Evolutionary conservation across 2,113 vertebrate genomes (phyloP), one percentile per base, ranked within the genome.

Genomic region (Hippoglossus stenolepis): DNA sequence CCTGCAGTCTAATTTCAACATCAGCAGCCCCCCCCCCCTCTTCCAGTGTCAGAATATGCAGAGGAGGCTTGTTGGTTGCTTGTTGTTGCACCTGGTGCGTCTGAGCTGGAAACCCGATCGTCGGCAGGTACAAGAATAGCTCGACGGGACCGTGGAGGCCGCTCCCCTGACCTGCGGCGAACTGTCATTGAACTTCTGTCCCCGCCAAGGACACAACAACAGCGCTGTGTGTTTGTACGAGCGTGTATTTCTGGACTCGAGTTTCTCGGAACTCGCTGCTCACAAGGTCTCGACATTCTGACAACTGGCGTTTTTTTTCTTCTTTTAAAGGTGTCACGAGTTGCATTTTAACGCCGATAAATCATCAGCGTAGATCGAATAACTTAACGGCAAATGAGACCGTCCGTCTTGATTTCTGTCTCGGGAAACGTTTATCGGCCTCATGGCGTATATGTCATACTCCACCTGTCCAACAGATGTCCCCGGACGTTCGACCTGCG

Each of bases 51-150:
- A 26, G 70, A 47, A 62, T 59, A 53, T 69, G 56, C 65, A 82
- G 75, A 47, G 13, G 57, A 73, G 70, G 47, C 49, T 14, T 3
- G 62, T 5, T 3, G 61, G 24, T 35, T 49, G 62, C 64, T 64
- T 64, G 62, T 45, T 43, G n/a, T 45, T 64, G 85, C 78, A 89
- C 87, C 89, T 87, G 86, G 83, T 79, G 82, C 51, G 75, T 73
- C 70, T 49, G 68, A 66, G 66, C 71, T 75, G 79, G 91, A 93
- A 93, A 93, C 87, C 75, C 65, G 92, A 93, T 92, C 84, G 2
- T 75, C 43, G 51, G 73, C 90, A 93, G 90, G 90, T 92, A 92
- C 87, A 82, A 87, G 89, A 93, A 93, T 93, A 93, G 89, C 86
- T 78, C 45, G 18, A 35, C 26, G 17, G 53, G 63, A 24, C 73